Conservation (phyloP, 2,888 invertebrate genomes). For the Acanthoscelides obtectus region DNA sequence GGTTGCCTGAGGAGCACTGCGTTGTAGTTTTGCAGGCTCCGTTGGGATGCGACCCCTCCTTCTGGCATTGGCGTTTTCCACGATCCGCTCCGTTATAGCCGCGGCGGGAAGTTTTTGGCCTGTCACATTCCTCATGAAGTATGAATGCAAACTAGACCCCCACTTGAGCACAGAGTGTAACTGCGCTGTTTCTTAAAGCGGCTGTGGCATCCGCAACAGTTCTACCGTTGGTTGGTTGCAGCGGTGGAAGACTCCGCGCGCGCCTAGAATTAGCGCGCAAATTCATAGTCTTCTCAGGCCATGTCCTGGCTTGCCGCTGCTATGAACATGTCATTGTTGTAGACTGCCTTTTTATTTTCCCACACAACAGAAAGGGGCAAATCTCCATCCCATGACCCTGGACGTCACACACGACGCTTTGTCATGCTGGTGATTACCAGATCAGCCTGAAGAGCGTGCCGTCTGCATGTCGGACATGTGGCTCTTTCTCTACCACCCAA, state of each 20-base stretch:
- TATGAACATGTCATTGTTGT: not conserved
- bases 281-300: not conserved
- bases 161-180: not conserved
- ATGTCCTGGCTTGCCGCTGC: not conserved
- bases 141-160: not conserved
- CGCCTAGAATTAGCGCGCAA: not conserved
- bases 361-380: not conserved
- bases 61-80: too few relatives aligned
- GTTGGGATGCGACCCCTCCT: too few relatives aligned
- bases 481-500: too few relatives aligned
- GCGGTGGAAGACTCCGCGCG: not conserved
- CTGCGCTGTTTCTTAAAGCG: too few relatives aligned
- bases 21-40: too few relatives aligned
- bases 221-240: not conserved
- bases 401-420: not conserved
- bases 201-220: not conserved
- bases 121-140: not conserved
- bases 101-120: too few relatives aligned
- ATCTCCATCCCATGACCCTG: not conserved
- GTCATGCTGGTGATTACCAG: not conserved
- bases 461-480: too few relatives aligned
- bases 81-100: too few relatives aligned
- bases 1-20: too few relatives aligned
- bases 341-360: not conserved
- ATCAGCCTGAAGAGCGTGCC: slow-evolving; percentile 3